Base-by-base conservation (phyloP, 2,888 invertebrate species). In the Syritta pipiens region DNA sequence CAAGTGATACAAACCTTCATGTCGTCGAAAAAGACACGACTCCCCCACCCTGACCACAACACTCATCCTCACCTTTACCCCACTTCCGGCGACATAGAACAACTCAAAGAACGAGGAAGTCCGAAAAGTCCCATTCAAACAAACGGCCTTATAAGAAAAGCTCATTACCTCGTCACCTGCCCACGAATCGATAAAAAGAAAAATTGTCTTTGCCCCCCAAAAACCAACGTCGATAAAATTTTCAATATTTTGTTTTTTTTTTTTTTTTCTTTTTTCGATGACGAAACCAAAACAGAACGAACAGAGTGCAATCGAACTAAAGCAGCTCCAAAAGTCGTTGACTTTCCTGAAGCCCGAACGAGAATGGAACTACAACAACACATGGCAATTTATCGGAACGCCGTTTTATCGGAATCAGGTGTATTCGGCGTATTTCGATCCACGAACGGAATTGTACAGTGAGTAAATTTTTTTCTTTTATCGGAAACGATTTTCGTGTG, bases 351-450 rank as follows among this genome's bases (percentile, higher is more conserved):
- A 85, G 32, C 87, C 87, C 0, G 81, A 84, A 59, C 83, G 83
- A 0, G 79, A 84, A 35, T 87, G 86, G 87, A 72, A 83, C 46
- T 87, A 87, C 72, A 86, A 82, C 81, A 87, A 88, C 75, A 84
- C 84, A 14, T 88, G 88, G 88, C 83, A 84, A 5, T 71, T 81
- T 28, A 85, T 88, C 9, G 88, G 88, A 0, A 85, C 86, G 37
- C 71, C 83, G 4, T 81, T 83, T 1, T 63, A 84, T 20, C 72
- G 85, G 14, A 87, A 88, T 59, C 85, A 86, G 55, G 85, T 89
- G 2, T 89, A 88, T 72, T 87, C 89, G 0, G 89, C 89, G 0
- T 89, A 89, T 79, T 87, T 89, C 32, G 89, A 89, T 83, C 75
- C 82, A 1, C 83, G 89, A 48, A 86, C 87, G 1, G 88, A 89